Evolutionary conservation across 2,797 vertebrate species (phyloP).

Genomic region (Nyctalus aviator): DNA sequence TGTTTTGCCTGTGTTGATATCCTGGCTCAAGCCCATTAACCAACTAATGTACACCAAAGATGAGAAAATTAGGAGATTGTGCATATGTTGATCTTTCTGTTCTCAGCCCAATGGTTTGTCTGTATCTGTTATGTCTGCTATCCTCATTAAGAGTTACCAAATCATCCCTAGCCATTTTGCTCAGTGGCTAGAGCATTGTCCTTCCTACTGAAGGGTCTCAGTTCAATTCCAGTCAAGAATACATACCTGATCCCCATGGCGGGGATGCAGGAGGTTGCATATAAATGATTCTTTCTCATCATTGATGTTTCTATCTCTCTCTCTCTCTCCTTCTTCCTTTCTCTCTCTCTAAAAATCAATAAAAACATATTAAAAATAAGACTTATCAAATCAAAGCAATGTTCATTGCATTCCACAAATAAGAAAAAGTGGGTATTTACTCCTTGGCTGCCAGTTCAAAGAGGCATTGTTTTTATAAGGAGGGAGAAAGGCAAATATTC

Average conservation of each 20-base stretch:
- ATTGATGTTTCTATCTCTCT: too few species aligned
- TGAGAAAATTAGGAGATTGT: constrained; percentile 79
- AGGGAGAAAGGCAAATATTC: background rate
- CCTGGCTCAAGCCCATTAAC: constrained; percentile 78
- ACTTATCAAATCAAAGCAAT: constrained; percentile 67
- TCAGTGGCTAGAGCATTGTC: too few species aligned
- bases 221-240: too few species aligned
- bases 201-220: too few species aligned
- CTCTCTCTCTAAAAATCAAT: too few species aligned
- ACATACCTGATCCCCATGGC: too few species aligned
- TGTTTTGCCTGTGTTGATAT: constrained; percentile 79
- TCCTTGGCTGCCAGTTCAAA: constrained; percentile 59
- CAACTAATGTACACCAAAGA: constrained; percentile 78
- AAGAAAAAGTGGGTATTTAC: constrained; percentile 47
- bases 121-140: constrained; percentile 61
- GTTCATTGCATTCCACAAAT: constrained; percentile 40
- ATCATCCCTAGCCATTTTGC: background rate
- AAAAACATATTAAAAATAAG: background rate
- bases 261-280: too few species aligned
- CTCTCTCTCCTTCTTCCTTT: too few species aligned
- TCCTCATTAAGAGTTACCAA: constrained; percentile 67
- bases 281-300: too few species aligned
- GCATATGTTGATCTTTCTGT: constrained; percentile 76
- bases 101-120: constrained; percentile 66
- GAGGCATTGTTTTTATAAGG: background rate